Evolutionary conservation across 1,140 invertebrate species (phyloP), one percentile per base, ranked within the genome.

Genomic region (Metaphire vulgaris): DNA sequence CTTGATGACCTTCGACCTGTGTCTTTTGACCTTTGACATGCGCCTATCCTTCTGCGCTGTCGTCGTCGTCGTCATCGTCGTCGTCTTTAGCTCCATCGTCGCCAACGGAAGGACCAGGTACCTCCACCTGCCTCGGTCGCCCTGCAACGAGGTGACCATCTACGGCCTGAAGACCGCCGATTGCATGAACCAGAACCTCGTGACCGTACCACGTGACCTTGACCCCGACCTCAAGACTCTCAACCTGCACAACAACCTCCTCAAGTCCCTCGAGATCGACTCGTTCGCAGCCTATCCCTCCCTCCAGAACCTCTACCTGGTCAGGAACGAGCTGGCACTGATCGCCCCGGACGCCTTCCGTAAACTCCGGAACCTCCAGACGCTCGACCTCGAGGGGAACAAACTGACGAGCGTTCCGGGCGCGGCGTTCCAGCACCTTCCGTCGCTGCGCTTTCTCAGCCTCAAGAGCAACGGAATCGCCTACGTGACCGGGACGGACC

Each of bases 381-480:
- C 77, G 15, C 76, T 85, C 65, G 82, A 85, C 76, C 77, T 85
- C 12, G 80, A 82, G 34, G 78, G 80, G 14, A 85, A 85, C 77
- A 74, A 80, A 15, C 66, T 85, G 1, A 71, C 26, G 12, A 69
- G 30, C n/a, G 77, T 84, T n/a, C 82, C 83, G 1, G 74, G 79
- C 0, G 72, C 78, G 14, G 74, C 79, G 1, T 80, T 85, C 66
- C 28, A 75, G 6, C 74, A 78, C 67, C 68, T 81, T 6, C 15
- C 78, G 0, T 77, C 80, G 2, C 70, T 80, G 14, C 78, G 81
- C 29, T 71, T 76, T n/a, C 78, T 85, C 0, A 80, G 74, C 75
- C 66, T 85, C 21, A 79, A 79, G 30, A 79, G 79, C 33, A 85
- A 85, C 74, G 81, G 77, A 29, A 75, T 85, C 1, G 76, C 72